Base-by-base conservation (phyloP, 2,113 vertebrate genomes). In the Todiramphus saurophagus region DNA sequence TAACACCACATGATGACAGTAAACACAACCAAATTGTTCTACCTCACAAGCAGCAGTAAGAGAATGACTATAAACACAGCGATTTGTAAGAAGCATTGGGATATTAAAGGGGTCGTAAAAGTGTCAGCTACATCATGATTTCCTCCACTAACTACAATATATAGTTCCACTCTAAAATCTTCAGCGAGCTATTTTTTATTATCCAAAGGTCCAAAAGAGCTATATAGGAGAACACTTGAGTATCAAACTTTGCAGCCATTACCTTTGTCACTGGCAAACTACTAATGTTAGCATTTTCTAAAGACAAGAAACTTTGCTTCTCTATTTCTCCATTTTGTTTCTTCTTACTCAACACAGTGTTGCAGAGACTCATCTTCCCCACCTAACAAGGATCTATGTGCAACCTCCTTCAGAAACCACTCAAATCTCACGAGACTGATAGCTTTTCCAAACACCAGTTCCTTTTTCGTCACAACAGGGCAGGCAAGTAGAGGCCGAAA, bases 51-150 rank as follows among this genome's bases (percentile, higher is more conserved):
- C 31, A 93, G 37, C 46, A 67, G 19, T 39, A 73, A 58, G 63
- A 66, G 16, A 89, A 82, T 1, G 2, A 83, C 53, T 83, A 60
- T 63, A 96, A 75, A 77, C 46, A 79, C 24, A 55, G 27, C 66
- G 53, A 90, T 81, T 85, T 90, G 69, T 67, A 85, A 95, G 48
- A 39, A 11, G 10, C 64, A 88, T 6, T 53, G 44, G 41, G 70
- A 85, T 35, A 81, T 39, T 90, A 93, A 91, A 78, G 21, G 13
- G 41, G 31, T 84, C 62, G 62, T 91, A 79, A 60, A 75, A 94
- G 25, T 43, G 84, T 50, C 58, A 21, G 48, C 58, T 92, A 41
- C n/a, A 53, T 86, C 56, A 31, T 81, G 16, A 93, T 69, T 90
- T 84, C 56, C 58, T 89, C 80, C 48, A 62, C 72, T 90, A 80